Conservation (phyloP, 2,888 invertebrate species). For the Catocala fraxini region DNA sequence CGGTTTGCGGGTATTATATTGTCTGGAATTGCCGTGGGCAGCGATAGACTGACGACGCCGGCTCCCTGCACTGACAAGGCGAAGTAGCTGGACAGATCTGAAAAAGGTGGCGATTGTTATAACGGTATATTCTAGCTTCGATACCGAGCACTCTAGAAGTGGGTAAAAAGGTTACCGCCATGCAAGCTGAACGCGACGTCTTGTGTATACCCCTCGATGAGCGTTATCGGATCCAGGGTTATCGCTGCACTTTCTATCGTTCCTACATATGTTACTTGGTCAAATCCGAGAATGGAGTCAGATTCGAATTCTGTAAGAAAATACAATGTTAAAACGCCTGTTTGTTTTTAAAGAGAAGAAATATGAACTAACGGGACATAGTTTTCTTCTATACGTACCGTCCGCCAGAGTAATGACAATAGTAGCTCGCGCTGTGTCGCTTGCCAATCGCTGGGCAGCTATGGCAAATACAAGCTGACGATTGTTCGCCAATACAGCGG, state of each 20-base stretch:
- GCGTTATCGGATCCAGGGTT: constrained; percentile 48
- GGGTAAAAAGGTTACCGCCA: constrained; percentile 47
- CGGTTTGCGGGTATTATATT: constrained; percentile 34
- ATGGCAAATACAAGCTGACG: too few species aligned
- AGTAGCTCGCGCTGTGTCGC: too few species aligned
- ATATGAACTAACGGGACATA: too few species aligned
- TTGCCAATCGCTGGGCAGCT: too few species aligned
- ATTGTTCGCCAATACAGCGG: too few species aligned
- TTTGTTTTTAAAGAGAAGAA: too few species aligned
- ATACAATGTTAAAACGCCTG: too few species aligned
- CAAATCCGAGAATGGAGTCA: constrained; percentile 43
- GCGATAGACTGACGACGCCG: constrained; percentile 26
- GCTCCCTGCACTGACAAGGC: constrained; percentile 15
- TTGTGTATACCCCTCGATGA: constrained; percentile 50
- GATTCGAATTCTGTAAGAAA: constrained; percentile 30
- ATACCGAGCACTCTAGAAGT: not conserved
- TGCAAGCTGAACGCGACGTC: constrained; percentile 49
- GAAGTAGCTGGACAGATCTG: constrained; percentile 40
- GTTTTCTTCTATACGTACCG: constrained; percentile 15
- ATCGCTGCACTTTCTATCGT: constrained; percentile 39
- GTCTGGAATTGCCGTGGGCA: constrained; percentile 43
- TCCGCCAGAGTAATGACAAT: too few species aligned
- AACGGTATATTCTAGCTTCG: not conserved
- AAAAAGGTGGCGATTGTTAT: not conserved
- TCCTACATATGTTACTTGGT: constrained; percentile 51